Evolutionary conservation across 1,140 invertebrate genomes (phyloP).

Genomic region (Aphaenogaster floridana): DNA sequence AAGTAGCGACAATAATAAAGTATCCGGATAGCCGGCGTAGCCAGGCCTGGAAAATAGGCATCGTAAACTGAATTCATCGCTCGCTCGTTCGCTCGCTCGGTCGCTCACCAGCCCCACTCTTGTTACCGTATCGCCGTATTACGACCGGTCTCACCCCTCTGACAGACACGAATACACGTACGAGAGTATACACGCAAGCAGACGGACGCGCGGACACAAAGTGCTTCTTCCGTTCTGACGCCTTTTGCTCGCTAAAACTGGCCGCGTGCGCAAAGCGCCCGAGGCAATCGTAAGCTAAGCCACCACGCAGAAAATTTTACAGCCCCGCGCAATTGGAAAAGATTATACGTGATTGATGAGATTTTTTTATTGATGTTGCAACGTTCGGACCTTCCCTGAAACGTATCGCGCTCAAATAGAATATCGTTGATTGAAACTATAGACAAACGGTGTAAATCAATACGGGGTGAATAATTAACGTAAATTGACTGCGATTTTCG

Average conservation of each 20-base stretch:
- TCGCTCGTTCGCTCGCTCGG: conserved; percentile 23
- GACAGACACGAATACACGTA: neutral
- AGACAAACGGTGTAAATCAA: conserved; percentile 33
- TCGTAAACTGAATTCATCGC: conserved; percentile 78
- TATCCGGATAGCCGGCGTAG: conserved; percentile 57
- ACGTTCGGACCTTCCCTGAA: neutral
- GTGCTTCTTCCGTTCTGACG: conserved; percentile 31
- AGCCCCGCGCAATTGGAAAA: conserved; percentile 16
- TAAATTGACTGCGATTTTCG: conserved; percentile 37
- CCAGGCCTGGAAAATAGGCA: conserved; percentile 72
- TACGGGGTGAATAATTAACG: conserved; percentile 30
- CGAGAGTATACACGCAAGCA: neutral
- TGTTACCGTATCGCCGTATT: conserved; percentile 73
- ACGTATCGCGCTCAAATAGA: conserved; percentile 38
- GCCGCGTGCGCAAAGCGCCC: neutral
- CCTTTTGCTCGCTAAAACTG: neutral
- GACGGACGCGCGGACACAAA: conserved; percentile 34
- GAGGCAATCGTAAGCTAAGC: conserved; percentile 1
- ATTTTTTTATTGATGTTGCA: conserved; percentile 41
- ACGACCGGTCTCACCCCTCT: conserved; percentile 55
- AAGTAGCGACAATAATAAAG: conserved; percentile 77
- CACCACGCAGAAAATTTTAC: conserved; percentile 18
- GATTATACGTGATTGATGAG: conserved; percentile 45
- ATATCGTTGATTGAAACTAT: conserved; percentile 29
- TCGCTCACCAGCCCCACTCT: conserved; percentile 20